A percentile compares a stretch with the other conserved stretches of the same genome.
These are phyloP conservation scores for Bugula neritina DNA, from an alignment of 2,888 invertebrate genomes.

Conservation along the genomic window DNA sequence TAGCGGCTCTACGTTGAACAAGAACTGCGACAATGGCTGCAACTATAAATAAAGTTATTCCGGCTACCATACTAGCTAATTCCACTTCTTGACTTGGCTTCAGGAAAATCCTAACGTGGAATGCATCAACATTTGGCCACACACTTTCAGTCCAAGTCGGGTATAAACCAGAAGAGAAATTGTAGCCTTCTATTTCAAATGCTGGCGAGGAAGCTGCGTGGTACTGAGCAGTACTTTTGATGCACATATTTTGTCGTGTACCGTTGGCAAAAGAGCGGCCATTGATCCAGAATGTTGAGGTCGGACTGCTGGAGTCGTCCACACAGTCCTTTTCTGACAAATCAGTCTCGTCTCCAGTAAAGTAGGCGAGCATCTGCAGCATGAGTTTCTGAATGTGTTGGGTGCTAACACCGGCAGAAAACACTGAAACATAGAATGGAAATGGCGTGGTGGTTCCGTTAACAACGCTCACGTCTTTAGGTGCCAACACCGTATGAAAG, in stretches of 20 bases:
- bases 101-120: constrained; percentile 39
- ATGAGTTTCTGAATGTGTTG: neutral
- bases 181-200: constrained; percentile 37
- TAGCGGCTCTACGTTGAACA: neutral
- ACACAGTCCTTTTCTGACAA: neutral
- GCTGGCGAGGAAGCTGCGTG: constrained; percentile 40
- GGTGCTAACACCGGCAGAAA: no score
- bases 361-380: constrained; percentile 6
- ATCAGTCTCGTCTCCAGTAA: neutral
- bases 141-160: constrained; percentile 48
- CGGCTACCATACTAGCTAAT: constrained; percentile 33
- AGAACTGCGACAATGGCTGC: neutral
- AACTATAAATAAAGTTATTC: neutral
- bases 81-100: constrained; percentile 41
- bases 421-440: constrained; percentile 14
- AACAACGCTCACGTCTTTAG: constrained; percentile 30
- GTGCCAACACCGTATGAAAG: constrained; percentile 35
- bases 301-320: neutral
- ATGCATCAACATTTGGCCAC: constrained; percentile 37
- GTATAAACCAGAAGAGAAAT: constrained; percentile 40
- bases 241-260: constrained; percentile 34
- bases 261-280: neutral
- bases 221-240: constrained; percentile 33
- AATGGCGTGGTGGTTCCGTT: neutral
- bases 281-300: neutral